Percentiles rank a stretch among this genome's conserved stretches.
phyloP scores from a whole-genome alignment of 2,888 invertebrate species.

The Tiliacea aurago region DNA sequence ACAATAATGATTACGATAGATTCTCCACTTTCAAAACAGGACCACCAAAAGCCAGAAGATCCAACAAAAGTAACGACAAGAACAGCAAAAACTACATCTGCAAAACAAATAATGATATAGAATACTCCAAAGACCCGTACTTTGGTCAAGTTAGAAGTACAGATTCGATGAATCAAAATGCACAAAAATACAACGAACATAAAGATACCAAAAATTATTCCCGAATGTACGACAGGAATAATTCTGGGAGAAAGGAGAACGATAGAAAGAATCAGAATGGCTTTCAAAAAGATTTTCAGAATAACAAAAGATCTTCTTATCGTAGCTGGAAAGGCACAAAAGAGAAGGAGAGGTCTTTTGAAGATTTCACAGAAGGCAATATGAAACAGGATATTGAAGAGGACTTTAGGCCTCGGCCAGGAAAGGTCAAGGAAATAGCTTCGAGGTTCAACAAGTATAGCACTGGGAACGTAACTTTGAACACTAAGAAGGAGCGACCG shows the following conservation, averaged over 20 bases:
- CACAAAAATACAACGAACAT: conserved; percentile 75
- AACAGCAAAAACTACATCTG: conserved; percentile 75
- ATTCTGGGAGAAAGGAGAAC: conserved; percentile 72
- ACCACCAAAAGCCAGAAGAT: conserved; percentile 78
- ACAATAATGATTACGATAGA: conserved; percentile 79
- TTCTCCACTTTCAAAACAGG: conserved; percentile 82
- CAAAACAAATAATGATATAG: conserved; percentile 84
- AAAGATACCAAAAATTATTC: conserved; percentile 75
- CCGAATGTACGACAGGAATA: conserved; percentile 81
- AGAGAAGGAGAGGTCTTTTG: conserved; percentile 72
- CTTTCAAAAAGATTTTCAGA: conserved; percentile 65
- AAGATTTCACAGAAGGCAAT: conserved; percentile 66
- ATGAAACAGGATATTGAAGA: conserved; percentile 50
- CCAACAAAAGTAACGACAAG: conserved; percentile 78
- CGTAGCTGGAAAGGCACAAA: conserved; percentile 72
- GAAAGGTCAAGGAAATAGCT: conserved; percentile 87
- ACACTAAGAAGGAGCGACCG: conserved; percentile 86
- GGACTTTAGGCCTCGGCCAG: conserved; percentile 81
- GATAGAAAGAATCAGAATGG: conserved; percentile 67
- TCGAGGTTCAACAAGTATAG: conserved; percentile 84
- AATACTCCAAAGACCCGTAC: conserved; percentile 84
- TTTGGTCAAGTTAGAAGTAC: conserved; percentile 76
- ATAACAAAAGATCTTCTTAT: conserved; percentile 74
- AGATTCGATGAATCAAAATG: conserved; percentile 69
- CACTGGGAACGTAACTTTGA: conserved; percentile 72